These are phyloP conservation scores for Rhadinocentrus ornatus DNA, from an alignment of 2,797 vertebrate genomes.

Conservation along the genomic window DNA sequence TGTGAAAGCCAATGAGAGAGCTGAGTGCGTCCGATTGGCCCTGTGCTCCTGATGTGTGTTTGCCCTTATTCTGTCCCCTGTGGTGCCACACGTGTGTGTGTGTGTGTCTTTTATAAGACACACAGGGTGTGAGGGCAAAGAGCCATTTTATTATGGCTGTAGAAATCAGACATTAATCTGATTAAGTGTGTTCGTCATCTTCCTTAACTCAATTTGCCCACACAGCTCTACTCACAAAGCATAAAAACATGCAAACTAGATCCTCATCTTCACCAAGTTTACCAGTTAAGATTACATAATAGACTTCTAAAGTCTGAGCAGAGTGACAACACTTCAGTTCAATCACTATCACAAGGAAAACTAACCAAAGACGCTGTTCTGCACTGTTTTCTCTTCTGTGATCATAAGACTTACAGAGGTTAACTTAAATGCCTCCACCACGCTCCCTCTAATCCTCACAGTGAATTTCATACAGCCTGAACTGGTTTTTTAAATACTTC, in stretches of 20 bases:
- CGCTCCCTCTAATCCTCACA: constrained; percentile 20
- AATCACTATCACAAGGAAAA: not conserved
- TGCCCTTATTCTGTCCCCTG: constrained; percentile 68
- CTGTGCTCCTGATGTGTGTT: constrained; percentile 42
- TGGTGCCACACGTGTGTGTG: constrained; percentile 29
- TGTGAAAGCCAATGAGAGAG: constrained; percentile 41
- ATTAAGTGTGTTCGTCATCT: constrained; percentile 33
- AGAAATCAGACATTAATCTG: constrained; percentile 54
- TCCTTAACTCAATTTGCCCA: constrained; percentile 16
- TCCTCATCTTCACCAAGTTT: constrained; percentile 23
- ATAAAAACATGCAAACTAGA: constrained; percentile 1
- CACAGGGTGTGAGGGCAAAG: constrained; percentile 37
- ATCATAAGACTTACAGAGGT: constrained; percentile 9
- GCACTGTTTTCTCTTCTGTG: constrained; percentile 4
- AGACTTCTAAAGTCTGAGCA: not conserved
- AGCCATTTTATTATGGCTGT: constrained; percentile 45
- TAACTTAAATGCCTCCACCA: constrained; percentile 4
- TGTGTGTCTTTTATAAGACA: constrained; percentile 31
- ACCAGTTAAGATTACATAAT: constrained; percentile 16
- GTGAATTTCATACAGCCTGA: constrained; percentile 22
- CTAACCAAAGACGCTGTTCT: constrained; percentile 1
- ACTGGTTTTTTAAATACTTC: constrained; percentile 21
- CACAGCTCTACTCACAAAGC: not conserved
- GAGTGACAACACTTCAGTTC: constrained; percentile 11
- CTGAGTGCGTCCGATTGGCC: constrained; percentile 49